A percentile compares a stretch with the other conserved stretches of the same genome.
phyloP scores from a whole-genome alignment of 2,888 invertebrate species.

The Anoncus sp. region DNA sequence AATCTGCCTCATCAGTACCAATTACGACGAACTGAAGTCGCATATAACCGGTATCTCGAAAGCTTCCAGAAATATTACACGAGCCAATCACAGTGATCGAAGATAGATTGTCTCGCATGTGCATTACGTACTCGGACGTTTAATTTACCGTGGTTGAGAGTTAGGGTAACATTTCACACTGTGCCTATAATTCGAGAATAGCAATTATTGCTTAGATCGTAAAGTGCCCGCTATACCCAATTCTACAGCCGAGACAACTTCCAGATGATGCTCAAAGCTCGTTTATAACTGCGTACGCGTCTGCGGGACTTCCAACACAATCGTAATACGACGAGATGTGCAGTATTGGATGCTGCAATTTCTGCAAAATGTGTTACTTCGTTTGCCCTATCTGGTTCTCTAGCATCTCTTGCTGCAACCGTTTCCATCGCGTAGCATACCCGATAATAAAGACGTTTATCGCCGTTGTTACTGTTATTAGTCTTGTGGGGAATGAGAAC shows the following conservation, averaged over 20 bases:
- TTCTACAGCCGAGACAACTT: constrained; percentile 27
- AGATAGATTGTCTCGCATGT: neutral
- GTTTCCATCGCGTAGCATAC: constrained; percentile 41
- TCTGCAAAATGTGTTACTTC: constrained; percentile 56
- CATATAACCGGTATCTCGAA: neutral
- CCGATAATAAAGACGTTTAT: constrained; percentile 68
- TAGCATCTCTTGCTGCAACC: constrained; percentile 25
- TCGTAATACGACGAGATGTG: constrained; percentile 26
- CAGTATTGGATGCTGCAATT: constrained; percentile 56
- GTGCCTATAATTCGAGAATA: constrained; percentile 2
- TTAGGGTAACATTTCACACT: neutral
- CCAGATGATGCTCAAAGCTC: constrained; percentile 26
- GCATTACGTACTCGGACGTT: neutral
- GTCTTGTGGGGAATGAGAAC: constrained; percentile 48
- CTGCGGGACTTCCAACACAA: constrained; percentile 7
- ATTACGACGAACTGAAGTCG: neutral
- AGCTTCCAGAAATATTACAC: neutral
- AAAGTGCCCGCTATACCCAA: constrained; percentile 13
- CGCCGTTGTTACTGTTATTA: constrained; percentile 65
- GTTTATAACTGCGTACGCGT: constrained; percentile 23
- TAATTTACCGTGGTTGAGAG: constrained; percentile 5
- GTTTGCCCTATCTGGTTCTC: constrained; percentile 56
- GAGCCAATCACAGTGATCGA: neutral
- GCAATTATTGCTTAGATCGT: constrained; percentile 38
- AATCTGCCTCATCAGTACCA: neutral